Percentiles rank a stretch among this genome's conserved stretches.
Conservation (phyloP, 2,113 vertebrate genomes). For the Cryptoleucopteryx plumbea region DNA sequence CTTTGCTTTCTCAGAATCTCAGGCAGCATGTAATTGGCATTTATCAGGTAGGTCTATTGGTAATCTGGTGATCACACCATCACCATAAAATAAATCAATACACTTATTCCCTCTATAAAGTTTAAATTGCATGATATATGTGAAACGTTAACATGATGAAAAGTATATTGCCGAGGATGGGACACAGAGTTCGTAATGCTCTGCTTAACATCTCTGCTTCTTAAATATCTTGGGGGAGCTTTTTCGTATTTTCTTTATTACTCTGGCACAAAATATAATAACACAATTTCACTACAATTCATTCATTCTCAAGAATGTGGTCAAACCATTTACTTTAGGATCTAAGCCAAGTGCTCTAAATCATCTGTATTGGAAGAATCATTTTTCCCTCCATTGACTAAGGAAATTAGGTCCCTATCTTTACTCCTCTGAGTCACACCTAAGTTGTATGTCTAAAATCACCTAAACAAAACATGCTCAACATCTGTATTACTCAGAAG, state of each 20-base stretch:
- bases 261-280: background rate
- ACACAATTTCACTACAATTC: background rate
- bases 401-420: background rate
- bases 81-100: conserved; percentile 8
- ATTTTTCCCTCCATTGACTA: background rate
- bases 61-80: background rate
- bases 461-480: background rate
- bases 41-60: background rate
- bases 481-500: background rate
- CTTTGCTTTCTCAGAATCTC: background rate
- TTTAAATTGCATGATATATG: background rate
- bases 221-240: background rate
- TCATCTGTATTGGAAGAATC: background rate
- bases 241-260: conserved; percentile 14
- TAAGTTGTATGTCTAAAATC: background rate
- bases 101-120: background rate
- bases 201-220: background rate
- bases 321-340: background rate
- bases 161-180: background rate
- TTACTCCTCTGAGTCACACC: background rate
- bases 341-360: background rate
- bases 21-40: background rate
- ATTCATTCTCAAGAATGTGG: background rate
- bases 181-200: background rate
- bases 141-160: background rate